Percentiles rank a stretch among this genome's conserved stretches.
Evolutionary conservation across 2,797 vertebrate species (phyloP).

Genomic region (Melanogrammus aeglefinus): DNA sequence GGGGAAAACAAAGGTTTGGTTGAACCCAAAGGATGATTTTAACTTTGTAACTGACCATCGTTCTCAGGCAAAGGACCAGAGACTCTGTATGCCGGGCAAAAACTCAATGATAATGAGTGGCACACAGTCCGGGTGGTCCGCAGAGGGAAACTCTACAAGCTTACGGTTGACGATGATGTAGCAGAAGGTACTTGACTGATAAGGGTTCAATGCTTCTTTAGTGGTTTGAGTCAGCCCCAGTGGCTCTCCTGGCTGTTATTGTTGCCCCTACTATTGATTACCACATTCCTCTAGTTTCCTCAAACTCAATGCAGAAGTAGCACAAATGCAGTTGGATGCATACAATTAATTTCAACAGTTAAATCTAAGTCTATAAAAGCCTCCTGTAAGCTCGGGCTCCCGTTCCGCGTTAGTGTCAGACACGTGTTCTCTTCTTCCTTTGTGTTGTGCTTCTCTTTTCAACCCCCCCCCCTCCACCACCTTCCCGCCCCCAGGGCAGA

Average conservation of each 20-base stretch:
- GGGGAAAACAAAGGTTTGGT: constrained; percentile 73
- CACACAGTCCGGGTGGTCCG: constrained; percentile 97
- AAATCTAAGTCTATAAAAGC: background rate
- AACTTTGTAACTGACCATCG: constrained; percentile 79
- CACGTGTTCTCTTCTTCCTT: constrained; percentile 68
- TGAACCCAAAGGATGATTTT: constrained; percentile 70
- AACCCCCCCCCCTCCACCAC: constrained; percentile 69
- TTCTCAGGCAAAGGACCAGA: constrained; percentile 98
- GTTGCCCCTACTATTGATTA: background rate
- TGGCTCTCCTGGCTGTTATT: background rate
- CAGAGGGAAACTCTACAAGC: constrained; percentile 95
- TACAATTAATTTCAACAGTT: background rate
- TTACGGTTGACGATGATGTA: constrained; percentile 96
- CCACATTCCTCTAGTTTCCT: background rate
- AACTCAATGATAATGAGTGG: constrained; percentile 99
- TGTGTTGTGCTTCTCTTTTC: constrained; percentile 72
- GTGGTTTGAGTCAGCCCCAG: constrained; percentile 21
- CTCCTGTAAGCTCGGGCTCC: constrained; percentile 67
- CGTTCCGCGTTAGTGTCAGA: constrained; percentile 75
- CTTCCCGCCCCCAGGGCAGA: constrained; percentile 84
- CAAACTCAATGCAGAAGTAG: background rate
- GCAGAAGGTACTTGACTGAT: constrained; percentile 87
- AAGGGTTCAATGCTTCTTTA: constrained; percentile 37
- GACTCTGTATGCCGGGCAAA: constrained; percentile 97
- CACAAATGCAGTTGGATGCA: too few relatives aligned